Conservation (phyloP, 2,797 vertebrate species). For the Botia kubotai region DNA sequence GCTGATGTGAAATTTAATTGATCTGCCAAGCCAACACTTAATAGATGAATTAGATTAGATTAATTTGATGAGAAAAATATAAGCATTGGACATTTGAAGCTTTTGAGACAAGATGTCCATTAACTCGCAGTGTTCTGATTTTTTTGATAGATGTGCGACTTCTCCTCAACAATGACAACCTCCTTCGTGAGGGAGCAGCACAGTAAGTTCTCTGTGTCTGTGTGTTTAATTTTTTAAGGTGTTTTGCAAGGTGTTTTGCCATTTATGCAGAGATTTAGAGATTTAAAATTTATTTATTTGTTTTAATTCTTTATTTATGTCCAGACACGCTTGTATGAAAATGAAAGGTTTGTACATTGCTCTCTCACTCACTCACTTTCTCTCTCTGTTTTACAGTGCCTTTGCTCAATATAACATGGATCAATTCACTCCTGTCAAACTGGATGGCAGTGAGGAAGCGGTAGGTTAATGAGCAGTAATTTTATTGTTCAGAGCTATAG, state of each 20-base stretch:
- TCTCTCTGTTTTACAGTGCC: slow-evolving; percentile 79
- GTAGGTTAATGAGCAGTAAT: slow-evolving; percentile 71
- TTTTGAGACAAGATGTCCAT: background rate
- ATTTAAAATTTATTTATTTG: too few species aligned
- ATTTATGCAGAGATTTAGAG: background rate
- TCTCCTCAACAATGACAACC: slow-evolving; percentile 97
- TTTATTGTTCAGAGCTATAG: background rate
- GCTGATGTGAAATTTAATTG: background rate
- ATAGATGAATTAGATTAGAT: background rate
- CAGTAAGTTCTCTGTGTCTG: slow-evolving; percentile 82
- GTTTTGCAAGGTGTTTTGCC: background rate
- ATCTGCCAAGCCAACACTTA: background rate
- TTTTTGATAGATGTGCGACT: slow-evolving; percentile 91
- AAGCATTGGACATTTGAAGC: background rate
- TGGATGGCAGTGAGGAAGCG: slow-evolving; percentile 94
- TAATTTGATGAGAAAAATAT: background rate
- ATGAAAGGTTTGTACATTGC: background rate
- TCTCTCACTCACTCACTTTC: background rate
- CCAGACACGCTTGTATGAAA: background rate
- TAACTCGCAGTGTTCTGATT: background rate
- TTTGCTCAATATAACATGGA: slow-evolving; percentile 99
- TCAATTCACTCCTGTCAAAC: slow-evolving; percentile 97
- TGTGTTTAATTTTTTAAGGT: background rate
- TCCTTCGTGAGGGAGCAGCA: slow-evolving; percentile 97
- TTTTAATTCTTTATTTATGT: background rate